Evolutionary conservation across 2,113 vertebrate species (phyloP).

Genomic region (Penelope pileata): DNA sequence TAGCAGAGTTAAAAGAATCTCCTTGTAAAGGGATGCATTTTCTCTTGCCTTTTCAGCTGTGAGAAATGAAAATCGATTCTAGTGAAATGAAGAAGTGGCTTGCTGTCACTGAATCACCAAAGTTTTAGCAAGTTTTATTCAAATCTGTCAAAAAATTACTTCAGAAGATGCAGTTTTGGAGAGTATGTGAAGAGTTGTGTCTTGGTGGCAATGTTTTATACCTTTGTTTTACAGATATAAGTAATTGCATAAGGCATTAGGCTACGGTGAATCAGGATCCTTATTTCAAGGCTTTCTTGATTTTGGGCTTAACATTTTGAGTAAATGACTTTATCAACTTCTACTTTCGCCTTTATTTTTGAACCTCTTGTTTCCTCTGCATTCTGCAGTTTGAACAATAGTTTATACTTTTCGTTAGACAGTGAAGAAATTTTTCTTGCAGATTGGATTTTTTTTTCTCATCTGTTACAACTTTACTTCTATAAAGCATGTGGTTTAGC

Average conservation of each 20-base stretch:
- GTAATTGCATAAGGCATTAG: background rate
- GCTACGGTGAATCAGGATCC: background rate
- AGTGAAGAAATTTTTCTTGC: background rate
- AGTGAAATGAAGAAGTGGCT: background rate
- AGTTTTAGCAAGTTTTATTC: background rate
- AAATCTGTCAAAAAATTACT: background rate
- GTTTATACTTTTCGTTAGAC: background rate
- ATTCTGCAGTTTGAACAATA: background rate
- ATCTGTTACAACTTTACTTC: slow-evolving; percentile 17
- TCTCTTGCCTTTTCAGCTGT: background rate
- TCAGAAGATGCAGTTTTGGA: background rate
- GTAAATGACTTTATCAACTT: background rate
- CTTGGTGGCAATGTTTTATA: background rate
- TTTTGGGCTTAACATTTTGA: background rate
- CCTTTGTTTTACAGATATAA: background rate
- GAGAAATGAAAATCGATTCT: background rate
- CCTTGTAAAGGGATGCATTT: background rate
- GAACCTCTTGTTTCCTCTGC: background rate
- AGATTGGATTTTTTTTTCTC: background rate
- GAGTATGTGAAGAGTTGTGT: background rate
- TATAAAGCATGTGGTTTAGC: background rate
- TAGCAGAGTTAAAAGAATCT: background rate
- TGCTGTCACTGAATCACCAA: background rate
- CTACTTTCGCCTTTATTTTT: background rate
- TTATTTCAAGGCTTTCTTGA: background rate